Percentiles rank a stretch among this genome's conserved stretches.
Evolutionary conservation across 2,888 invertebrate species (phyloP).

Genomic region (Baccha elongata): DNA sequence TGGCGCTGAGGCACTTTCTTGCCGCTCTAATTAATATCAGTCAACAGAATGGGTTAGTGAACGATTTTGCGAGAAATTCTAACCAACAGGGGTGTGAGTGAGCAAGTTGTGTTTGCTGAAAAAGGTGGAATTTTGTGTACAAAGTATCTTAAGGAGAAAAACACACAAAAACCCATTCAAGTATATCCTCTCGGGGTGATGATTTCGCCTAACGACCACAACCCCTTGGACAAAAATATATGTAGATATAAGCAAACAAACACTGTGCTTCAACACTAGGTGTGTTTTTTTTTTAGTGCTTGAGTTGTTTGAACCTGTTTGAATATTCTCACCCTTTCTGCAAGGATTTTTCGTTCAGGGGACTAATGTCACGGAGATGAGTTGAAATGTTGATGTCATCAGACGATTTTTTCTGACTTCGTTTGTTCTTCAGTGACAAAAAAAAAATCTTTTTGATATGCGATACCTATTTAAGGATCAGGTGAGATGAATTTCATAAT

Average conservation of each 20-base stretch:
- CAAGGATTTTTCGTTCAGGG: not conserved
- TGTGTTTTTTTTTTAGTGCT: conserved; percentile 11
- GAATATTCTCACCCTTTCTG: conserved; percentile 8
- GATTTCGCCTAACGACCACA: conserved; percentile 15
- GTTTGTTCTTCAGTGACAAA: conserved; percentile 34
- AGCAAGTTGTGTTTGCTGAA: not conserved
- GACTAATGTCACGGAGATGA: conserved; percentile 12
- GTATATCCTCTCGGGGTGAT: conserved; percentile 21
- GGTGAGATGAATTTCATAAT: conserved; percentile 47
- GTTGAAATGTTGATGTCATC: conserved; percentile 22
- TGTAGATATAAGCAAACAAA: conserved; percentile 12
- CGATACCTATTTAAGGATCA: conserved; percentile 27
- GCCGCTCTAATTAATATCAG: conserved; percentile 78
- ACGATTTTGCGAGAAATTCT: conserved; percentile 45
- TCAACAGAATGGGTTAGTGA: conserved; percentile 63
- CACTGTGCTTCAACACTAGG: not conserved
- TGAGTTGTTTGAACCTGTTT: conserved; percentile 9
- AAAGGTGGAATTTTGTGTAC: conserved; percentile 20
- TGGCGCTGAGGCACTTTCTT: conserved; percentile 75
- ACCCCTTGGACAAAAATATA: not conserved
- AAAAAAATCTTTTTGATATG: conserved; percentile 50
- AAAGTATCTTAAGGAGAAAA: conserved; percentile 38
- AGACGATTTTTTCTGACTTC: conserved; percentile 28
- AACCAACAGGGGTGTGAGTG: not conserved
- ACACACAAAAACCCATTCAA: conserved; percentile 38